Percentiles rank a stretch among this genome's conserved stretches.
Evolutionary conservation across 2,797 vertebrate species (phyloP).

Genomic region (Gymnothorax reevesii): DNA sequence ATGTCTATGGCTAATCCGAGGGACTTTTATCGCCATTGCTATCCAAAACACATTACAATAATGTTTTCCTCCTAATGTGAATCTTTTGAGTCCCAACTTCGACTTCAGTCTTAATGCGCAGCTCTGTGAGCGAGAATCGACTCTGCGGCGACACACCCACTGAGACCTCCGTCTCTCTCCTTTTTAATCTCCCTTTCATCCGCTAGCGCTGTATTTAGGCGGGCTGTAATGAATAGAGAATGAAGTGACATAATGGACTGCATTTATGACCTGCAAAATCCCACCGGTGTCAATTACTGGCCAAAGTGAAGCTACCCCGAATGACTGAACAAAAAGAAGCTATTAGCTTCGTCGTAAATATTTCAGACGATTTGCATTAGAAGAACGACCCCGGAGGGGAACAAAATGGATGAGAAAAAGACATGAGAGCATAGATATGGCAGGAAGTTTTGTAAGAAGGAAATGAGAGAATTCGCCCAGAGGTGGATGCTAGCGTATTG

Average conservation of each 20-base stretch:
- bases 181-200: constrained; percentile 17
- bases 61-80: constrained; percentile 32
- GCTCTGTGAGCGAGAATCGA: background rate
- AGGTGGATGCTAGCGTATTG: background rate
- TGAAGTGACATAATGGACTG: constrained; percentile 48
- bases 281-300: constrained; percentile 60
- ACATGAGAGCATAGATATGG: constrained; percentile 31
- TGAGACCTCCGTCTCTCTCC: constrained; percentile 24
- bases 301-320: constrained; percentile 43
- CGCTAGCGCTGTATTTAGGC: constrained; percentile 18
- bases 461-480: background rate
- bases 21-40: constrained; percentile 26
- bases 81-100: constrained; percentile 10
- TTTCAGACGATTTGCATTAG: constrained; percentile 49
- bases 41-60: constrained; percentile 34
- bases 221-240: constrained; percentile 46
- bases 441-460: background rate
- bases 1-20: constrained; percentile 23
- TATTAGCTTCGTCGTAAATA: constrained; percentile 55
- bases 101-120: constrained; percentile 22
- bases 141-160: constrained; percentile 20
- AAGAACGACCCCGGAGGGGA: constrained; percentile 39
- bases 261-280: constrained; percentile 50
- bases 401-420: background rate
- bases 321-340: constrained; percentile 54